Percentiles rank a stretch among this genome's conserved stretches.
Conservation (phyloP, 2,888 invertebrate genomes). For the Apotomis betuletana region DNA sequence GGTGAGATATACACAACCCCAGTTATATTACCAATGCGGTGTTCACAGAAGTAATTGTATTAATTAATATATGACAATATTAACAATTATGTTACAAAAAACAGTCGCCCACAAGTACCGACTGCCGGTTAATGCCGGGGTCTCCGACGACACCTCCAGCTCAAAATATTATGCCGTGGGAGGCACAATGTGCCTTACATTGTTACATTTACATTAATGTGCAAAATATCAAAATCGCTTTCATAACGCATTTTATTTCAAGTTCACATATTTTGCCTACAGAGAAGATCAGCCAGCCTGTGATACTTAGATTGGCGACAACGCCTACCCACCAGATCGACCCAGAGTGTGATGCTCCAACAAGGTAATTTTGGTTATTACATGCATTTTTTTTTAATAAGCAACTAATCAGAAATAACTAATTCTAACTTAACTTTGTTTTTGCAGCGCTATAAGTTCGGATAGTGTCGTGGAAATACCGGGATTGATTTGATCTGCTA, state of each 20-base stretch:
- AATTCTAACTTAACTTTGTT: neutral
- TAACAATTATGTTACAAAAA: neutral
- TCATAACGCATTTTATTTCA: neutral
- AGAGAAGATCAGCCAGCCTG: slow-evolving; percentile 1
- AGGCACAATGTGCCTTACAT: no score
- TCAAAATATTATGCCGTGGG: slow-evolving; percentile 10
- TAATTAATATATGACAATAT: neutral
- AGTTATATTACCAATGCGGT: neutral
- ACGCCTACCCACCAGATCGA: neutral
- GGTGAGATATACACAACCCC: neutral
- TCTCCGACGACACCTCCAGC: slow-evolving; percentile 11
- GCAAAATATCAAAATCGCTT: neutral
- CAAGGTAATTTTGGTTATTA: neutral
- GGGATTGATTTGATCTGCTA: neutral
- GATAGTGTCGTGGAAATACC: slow-evolving; percentile 4
- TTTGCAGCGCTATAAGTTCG: neutral
- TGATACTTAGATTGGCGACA: neutral
- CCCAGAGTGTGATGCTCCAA: neutral
- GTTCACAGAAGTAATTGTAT: neutral
- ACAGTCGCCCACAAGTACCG: neutral
- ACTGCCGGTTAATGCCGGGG: neutral
- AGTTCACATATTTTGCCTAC: slow-evolving; percentile 4
- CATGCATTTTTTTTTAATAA: neutral
- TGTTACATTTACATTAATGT: no score
- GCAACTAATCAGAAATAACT: no score